Evolutionary conservation across 2,797 vertebrate genomes (phyloP).

Genomic region (Enteromius mattozi): DNA sequence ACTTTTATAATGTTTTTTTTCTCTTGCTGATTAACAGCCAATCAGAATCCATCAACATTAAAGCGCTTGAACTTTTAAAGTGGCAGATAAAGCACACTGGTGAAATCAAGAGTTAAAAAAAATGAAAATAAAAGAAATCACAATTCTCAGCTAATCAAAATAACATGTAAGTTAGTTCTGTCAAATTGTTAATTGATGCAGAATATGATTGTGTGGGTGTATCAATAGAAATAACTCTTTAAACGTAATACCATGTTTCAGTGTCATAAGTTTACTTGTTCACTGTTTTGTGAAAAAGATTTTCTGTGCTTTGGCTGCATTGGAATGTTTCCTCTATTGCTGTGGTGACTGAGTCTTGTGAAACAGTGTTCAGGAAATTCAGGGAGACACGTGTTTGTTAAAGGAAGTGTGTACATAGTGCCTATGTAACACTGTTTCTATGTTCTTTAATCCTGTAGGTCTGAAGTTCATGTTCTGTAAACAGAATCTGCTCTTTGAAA

Average conservation of each 20-base stretch:
- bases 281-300: not conserved
- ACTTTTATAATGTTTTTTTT: not conserved
- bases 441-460: not conserved
- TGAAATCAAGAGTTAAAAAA: too few species aligned
- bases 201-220: not conserved
- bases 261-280: not conserved
- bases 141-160: too few species aligned
- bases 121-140: too few species aligned
- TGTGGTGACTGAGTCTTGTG: not conserved
- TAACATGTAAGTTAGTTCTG: too few species aligned
- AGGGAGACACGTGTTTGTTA: constrained; percentile 5
- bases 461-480: not conserved
- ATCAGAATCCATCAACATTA: too few species aligned
- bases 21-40: not conserved
- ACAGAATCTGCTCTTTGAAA: constrained; percentile 1
- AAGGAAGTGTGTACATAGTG: not conserved
- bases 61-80: too few species aligned
- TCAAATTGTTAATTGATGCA: too few species aligned
- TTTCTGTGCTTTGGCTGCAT: not conserved
- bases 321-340: not conserved
- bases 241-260: not conserved
- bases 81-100: too few species aligned
- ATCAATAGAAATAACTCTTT: not conserved
- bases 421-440: not conserved
- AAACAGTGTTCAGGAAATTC: constrained; percentile 13